phyloP scores from a whole-genome alignment of 2,797 vertebrate species.

The Oryzias dopingdopingensis region DNA sequence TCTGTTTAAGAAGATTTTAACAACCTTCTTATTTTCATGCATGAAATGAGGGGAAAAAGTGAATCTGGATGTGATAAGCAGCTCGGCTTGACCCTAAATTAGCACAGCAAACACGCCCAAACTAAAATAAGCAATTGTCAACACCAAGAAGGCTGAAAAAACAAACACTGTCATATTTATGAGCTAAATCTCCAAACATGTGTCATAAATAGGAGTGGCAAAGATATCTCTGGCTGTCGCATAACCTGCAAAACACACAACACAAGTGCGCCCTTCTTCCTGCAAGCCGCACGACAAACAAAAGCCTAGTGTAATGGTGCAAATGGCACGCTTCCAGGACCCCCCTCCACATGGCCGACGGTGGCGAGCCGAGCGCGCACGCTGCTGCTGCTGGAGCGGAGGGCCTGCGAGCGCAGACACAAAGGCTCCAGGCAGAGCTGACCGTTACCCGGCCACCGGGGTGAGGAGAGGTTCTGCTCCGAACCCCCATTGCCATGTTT shows the following conservation, averaged over 20 bases:
- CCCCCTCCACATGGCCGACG: slow-evolving; percentile 31
- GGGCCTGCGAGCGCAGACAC: not conserved
- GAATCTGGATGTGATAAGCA: slow-evolving; percentile 1
- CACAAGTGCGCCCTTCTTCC: slow-evolving; percentile 59
- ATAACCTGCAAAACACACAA: slow-evolving; percentile 53
- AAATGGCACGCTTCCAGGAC: slow-evolving; percentile 50
- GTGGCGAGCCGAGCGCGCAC: slow-evolving; percentile 38
- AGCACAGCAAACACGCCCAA: slow-evolving; percentile 9
- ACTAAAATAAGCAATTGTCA: slow-evolving; percentile 28
- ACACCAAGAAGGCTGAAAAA: slow-evolving; percentile 37
- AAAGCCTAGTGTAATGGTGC: slow-evolving; percentile 58
- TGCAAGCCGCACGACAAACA: slow-evolving; percentile 49
- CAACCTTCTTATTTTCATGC: too few species aligned
- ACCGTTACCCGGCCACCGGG: slow-evolving; percentile 55
- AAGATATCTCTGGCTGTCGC: slow-evolving; percentile 66
- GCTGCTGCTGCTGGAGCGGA: slow-evolving; percentile 48
- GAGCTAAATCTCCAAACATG: slow-evolving; percentile 38
- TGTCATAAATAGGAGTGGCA: slow-evolving; percentile 60
- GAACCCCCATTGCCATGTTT: slow-evolving; percentile 60
- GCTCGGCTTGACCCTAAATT: not conserved
- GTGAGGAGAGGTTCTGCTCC: slow-evolving; percentile 57
- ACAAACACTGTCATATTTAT: slow-evolving; percentile 50
- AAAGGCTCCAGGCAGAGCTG: slow-evolving; percentile 29
- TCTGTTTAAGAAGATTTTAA: slow-evolving; percentile 5
- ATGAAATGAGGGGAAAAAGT: not conserved